phyloP scores from a whole-genome alignment of 1,140 invertebrate genomes.

The Sarcophaga bullata region DNA sequence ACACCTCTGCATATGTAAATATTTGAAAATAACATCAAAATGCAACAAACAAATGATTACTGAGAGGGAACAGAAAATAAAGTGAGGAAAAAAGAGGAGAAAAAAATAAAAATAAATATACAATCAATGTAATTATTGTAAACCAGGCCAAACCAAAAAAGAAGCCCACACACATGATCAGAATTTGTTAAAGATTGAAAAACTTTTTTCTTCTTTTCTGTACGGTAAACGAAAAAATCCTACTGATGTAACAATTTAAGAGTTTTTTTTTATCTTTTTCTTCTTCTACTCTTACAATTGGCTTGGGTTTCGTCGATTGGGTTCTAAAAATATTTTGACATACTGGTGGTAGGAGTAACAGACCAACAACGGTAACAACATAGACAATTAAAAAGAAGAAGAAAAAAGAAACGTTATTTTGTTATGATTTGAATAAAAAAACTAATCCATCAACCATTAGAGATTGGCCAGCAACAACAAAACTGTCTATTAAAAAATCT shows the following conservation, averaged over 20 bases:
- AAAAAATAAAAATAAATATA: not conserved
- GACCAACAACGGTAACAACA: not conserved
- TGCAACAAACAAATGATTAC: too few species aligned
- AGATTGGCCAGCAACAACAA: not conserved
- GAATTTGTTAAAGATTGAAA: not conserved
- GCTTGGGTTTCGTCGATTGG: not conserved
- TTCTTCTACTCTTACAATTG: not conserved
- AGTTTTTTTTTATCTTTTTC: not conserved
- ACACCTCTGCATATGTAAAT: too few species aligned
- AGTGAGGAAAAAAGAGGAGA: not conserved
- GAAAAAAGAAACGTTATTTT: not conserved
- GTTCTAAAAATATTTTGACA: slow-evolving; percentile 21
- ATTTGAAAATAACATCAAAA: too few species aligned
- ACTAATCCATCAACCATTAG: not conserved
- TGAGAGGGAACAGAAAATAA: not conserved
- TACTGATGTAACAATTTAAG: not conserved
- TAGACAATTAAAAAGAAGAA: not conserved
- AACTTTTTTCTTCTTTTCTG: not conserved
- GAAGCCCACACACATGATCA: not conserved
- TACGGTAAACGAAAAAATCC: not conserved
- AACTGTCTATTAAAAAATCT: not conserved
- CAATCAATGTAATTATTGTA: slow-evolving; percentile 3
- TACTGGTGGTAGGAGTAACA: not conserved
- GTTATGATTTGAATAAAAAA: not conserved
- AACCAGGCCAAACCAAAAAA: not conserved